Evolutionary conservation across 2,888 invertebrate genomes (phyloP), one percentile per base, ranked within the genome.

Genomic region (Habroteleia sp.): DNA sequence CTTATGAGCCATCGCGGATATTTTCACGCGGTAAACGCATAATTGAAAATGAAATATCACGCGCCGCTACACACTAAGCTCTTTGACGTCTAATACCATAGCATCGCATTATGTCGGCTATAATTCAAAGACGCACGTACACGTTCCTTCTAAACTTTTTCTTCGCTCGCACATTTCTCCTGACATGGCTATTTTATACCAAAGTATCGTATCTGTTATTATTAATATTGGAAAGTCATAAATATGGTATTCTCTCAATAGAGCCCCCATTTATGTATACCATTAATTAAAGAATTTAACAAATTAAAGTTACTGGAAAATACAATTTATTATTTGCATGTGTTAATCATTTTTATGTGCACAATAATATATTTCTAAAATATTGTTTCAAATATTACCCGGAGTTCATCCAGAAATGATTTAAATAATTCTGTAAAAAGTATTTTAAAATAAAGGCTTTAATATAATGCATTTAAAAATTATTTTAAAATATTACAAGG

Each of bases 11-110:
- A 62, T 35, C 31, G 48, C 42, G 66, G 62, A 56, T 63, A 68
- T 76, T 72, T 72, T 76, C 72, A 37, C 63, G 76, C 63, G 52
- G 56, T 41, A 56, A 63, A 72, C 54, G 65, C 68, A 54, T 76
- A 72, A 76, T 76, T 76, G 76, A 72, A 76, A 72, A 68, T 76
- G 72, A 76, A 76, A 72, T 72, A 76, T 76, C 63, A 52, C 68
- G 68, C 41, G 44, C 44, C 44, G 46, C 29, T 48, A 52, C 29
- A 27, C 31, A 31, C 66, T 63, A 71, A 68, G 62, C 68, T 42
- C 52, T 76, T 63, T 68, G 76, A 72, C 63, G 72, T 73, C 68
- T 69, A 68, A 76, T 66, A 58, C 65, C 60, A 62, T 37, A 63
- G 73, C 65, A 69, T 73, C 72, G 74, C 39, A 76, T 77, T 77